A percentile compares a stretch with the other conserved stretches of the same genome.
These are phyloP conservation scores for Pammene aurita DNA, from an alignment of 2,888 invertebrate species.

Conservation along the genomic window DNA sequence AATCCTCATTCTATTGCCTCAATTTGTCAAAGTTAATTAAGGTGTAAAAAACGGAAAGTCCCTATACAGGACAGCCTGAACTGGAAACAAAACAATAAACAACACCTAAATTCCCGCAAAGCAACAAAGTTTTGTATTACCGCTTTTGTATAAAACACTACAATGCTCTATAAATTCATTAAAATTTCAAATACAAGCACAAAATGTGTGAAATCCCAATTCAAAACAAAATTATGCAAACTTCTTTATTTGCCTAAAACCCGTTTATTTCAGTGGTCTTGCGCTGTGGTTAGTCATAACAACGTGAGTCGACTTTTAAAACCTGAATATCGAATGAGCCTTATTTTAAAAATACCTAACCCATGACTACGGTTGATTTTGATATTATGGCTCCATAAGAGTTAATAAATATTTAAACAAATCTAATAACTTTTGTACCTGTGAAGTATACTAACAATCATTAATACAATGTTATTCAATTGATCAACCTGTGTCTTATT, in stretches of 20 bases:
- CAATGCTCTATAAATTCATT: slow-evolving; percentile 8
- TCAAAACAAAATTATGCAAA: slow-evolving; percentile 19
- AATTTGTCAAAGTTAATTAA: too few species aligned
- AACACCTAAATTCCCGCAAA: background rate
- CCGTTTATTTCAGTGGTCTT: slow-evolving; percentile 25
- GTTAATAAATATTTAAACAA: too few species aligned
- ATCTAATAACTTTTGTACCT: too few species aligned
- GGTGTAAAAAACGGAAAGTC: too few species aligned
- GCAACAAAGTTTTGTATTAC: background rate
- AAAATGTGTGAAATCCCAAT: slow-evolving; percentile 8
- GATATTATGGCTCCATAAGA: background rate
- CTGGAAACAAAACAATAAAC: background rate
- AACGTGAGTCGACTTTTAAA: slow-evolving; percentile 28
- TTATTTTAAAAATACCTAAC: slow-evolving; percentile 16
- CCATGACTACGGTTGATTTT: background rate
- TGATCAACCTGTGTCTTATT: too few species aligned
- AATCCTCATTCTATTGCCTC: too few species aligned
- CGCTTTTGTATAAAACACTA: background rate
- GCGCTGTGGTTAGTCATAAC: slow-evolving; percentile 22
- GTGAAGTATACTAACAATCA: too few species aligned
- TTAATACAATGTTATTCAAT: too few species aligned
- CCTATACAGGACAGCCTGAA: too few species aligned
- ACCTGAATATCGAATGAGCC: slow-evolving; percentile 11
- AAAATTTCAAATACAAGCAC: slow-evolving; percentile 9
- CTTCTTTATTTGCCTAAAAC: slow-evolving; percentile 29